These are phyloP conservation scores for Kradibia gibbosae DNA, from an alignment of 1,140 invertebrate genomes.

Conservation along the genomic window DNA sequence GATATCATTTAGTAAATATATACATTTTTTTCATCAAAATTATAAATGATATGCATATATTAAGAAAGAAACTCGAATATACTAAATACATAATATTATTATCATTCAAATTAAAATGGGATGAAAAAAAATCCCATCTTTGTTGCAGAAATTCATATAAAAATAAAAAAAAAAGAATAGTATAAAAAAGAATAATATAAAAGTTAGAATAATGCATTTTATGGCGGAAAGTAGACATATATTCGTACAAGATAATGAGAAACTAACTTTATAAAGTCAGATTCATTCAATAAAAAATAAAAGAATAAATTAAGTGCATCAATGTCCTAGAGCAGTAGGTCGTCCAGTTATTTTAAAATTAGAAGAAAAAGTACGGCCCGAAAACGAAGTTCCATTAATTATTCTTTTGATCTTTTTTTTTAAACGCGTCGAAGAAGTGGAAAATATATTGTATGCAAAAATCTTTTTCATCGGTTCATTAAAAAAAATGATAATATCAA, in stretches of 20 bases:
- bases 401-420: constrained; percentile 14
- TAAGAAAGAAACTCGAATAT: too few relatives aligned
- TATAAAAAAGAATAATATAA: too few relatives aligned
- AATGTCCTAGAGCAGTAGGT: constrained; percentile 43
- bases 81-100: too few relatives aligned
- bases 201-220: too few relatives aligned
- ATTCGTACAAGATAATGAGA: not conserved
- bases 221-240: not conserved
- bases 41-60: too few relatives aligned
- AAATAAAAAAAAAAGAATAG: not conserved
- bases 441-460: not conserved
- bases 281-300: not conserved
- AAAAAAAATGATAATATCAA: too few relatives aligned
- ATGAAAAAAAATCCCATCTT: too few relatives aligned
- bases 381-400: not conserved
- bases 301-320: constrained; percentile 47
- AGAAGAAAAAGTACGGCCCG: constrained; percentile 17
- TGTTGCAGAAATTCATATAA: too few relatives aligned
- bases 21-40: too few relatives aligned
- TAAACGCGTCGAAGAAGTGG: not conserved
- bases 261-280: not conserved
- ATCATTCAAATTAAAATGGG: too few relatives aligned
- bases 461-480: too few relatives aligned
- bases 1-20: too few relatives aligned
- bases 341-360: constrained; percentile 33